Base-by-base conservation (phyloP, 2,888 invertebrate genomes). In the Cephus nigrinus region DNA sequence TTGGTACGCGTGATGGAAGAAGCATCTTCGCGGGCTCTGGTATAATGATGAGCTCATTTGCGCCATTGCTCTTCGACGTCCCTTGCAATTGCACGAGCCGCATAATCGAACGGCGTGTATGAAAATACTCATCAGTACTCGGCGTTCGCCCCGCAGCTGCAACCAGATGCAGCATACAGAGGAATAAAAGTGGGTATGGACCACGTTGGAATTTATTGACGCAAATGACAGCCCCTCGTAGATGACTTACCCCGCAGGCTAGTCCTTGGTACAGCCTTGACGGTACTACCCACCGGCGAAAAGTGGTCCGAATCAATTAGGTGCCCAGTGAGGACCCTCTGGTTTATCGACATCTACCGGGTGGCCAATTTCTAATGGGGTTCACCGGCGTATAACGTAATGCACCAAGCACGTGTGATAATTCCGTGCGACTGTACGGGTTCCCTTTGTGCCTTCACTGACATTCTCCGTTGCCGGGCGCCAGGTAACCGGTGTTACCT, bases 401-500 rank as follows among this genome's bases (percentile, higher is more conserved):
- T 55, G 23, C 9, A 55, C 1, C 55, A 5, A 23, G 55, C 40
- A 23, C 55, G 55, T 55, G 55, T 2, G 1, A 55, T 23, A 23
- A 23, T 55, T 23, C 23, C 55, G 23, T 55, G 9, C 9, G 9
- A 23, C 55, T 9, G 9, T 55, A 23, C 77, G 75, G 75, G 77
- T 74, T 79, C 77, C 79, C 71, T 71, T 71, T 71, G 71, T 71
- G 12, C 71, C 23, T 55, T 23, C 9, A 23, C 55, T 71, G 31
- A 71, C 71, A 71, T 31, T 71, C 71, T 71, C 71, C 32, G 12
- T 71, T 5, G 12, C 31, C 1, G 32, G 71, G 30, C 69, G 30
- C 33, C 35, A 72, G 78, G 34, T 78, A 78, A 71, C 75, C 33
- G 69, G 71, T 55, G 79, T 80, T 80, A 81, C 80, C 74, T 80